A percentile compares a stretch with the other conserved stretches of the same genome.
Evolutionary conservation across 2,797 vertebrate genomes (phyloP).

Genomic region (Sorex maritimensis): DNA sequence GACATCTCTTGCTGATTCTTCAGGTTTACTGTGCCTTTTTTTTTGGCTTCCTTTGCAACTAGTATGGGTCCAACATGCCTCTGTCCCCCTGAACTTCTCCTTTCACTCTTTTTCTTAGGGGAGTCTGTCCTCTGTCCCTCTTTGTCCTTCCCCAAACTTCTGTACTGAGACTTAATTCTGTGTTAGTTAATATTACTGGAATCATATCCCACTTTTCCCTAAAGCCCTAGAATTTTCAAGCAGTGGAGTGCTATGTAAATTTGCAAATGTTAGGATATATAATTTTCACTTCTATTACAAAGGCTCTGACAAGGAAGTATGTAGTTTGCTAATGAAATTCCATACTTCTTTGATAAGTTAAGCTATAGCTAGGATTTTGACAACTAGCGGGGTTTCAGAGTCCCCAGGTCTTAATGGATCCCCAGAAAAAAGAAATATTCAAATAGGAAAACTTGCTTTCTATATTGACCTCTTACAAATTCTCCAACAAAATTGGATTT

Average conservation of each 20-base stretch:
- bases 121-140: not conserved
- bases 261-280: conserved; percentile 29
- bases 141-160: not conserved
- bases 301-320: not conserved
- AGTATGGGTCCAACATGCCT: not conserved
- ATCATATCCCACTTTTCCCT: not conserved
- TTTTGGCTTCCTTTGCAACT: not conserved
- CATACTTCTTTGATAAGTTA: not conserved
- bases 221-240: conserved; percentile 26
- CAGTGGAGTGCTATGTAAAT: not conserved
- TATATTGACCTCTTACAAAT: not conserved
- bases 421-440: not conserved
- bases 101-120: not conserved
- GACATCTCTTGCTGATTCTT: not conserved
- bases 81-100: not conserved
- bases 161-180: not conserved
- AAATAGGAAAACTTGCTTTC: not conserved
- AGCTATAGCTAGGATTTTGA: not conserved
- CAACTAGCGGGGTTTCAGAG: not conserved
- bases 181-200: not conserved
- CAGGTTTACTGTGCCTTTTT: not conserved
- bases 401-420: not conserved
- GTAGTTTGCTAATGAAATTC: conserved; percentile 9
- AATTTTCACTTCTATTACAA: conserved; percentile 18
- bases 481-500: not conserved